A percentile compares a stretch with the other conserved stretches of the same genome.
These are phyloP conservation scores for Cricetomys ansorgei DNA, from an alignment of 2,113 vertebrate species.

Conservation along the genomic window DNA sequence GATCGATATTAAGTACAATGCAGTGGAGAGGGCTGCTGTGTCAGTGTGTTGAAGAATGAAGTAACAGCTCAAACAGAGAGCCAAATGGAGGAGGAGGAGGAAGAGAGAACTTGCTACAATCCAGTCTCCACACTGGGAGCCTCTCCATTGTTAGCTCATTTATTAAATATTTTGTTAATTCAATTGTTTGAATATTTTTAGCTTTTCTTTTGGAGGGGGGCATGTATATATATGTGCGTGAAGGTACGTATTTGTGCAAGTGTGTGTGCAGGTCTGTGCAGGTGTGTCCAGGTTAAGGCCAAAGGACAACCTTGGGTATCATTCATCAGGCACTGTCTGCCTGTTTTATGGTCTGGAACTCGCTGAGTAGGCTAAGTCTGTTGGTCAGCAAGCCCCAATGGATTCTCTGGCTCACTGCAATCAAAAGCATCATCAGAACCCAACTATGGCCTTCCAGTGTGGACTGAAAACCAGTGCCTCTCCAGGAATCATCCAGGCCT, in stretches of 20 bases:
- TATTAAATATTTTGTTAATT: conserved; percentile 32
- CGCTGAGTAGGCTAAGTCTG: background rate
- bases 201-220: background rate
- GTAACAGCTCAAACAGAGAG: conserved; percentile 11
- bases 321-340: background rate
- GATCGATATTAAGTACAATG: background rate
- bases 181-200: background rate
- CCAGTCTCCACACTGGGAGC: background rate
- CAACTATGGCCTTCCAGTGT: background rate
- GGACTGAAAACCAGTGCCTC: background rate
- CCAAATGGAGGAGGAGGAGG: background rate
- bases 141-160: background rate
- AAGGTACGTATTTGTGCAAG: background rate
- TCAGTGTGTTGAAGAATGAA: background rate
- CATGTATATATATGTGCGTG: background rate
- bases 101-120: background rate
- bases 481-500: background rate
- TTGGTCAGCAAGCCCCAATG: background rate
- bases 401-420: background rate
- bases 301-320: background rate
- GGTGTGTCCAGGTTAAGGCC: background rate
- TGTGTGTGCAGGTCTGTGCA: background rate
- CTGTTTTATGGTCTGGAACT: background rate
- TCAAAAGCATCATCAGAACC: background rate
- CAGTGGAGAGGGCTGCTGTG: background rate